A percentile compares a stretch with the other conserved stretches of the same genome.
Evolutionary conservation across 2,113 vertebrate species (phyloP).

Genomic region (Echinops telfairi): DNA sequence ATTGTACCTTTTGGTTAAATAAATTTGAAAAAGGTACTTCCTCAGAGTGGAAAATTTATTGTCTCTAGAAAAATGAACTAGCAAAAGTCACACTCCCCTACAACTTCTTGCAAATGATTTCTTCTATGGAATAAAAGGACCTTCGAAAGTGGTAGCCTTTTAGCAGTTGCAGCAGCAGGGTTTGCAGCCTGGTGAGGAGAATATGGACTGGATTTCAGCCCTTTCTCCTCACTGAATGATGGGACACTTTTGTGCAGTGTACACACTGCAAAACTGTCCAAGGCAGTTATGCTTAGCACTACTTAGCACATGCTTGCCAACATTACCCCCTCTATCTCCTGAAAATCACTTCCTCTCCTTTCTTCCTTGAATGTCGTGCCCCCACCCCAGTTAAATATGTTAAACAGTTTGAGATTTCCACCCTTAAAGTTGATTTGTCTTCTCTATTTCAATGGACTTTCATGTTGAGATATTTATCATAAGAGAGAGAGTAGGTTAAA

Average conservation of each 20-base stretch:
- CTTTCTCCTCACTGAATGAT: too few species aligned
- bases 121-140: neutral
- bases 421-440: neutral
- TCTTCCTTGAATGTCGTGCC: neutral
- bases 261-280: neutral
- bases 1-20: neutral
- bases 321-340: neutral
- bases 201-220: neutral
- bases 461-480: neutral
- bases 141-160: neutral
- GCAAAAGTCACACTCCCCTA: neutral
- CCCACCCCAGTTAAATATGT: neutral
- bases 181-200: neutral
- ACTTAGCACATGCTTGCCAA: neutral
- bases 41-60: neutral
- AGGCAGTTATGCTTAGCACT: neutral
- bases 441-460: slow-evolving; percentile 9
- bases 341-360: neutral
- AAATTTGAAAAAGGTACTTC: neutral
- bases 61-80: neutral
- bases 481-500: slow-evolving; percentile 7
- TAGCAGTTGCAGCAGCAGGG: neutral
- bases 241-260: neutral
- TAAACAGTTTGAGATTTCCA: neutral
- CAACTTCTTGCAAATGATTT: neutral